Conservation (phyloP, 2,797 vertebrate species). For the Neomorphus geoffroyi region DNA sequence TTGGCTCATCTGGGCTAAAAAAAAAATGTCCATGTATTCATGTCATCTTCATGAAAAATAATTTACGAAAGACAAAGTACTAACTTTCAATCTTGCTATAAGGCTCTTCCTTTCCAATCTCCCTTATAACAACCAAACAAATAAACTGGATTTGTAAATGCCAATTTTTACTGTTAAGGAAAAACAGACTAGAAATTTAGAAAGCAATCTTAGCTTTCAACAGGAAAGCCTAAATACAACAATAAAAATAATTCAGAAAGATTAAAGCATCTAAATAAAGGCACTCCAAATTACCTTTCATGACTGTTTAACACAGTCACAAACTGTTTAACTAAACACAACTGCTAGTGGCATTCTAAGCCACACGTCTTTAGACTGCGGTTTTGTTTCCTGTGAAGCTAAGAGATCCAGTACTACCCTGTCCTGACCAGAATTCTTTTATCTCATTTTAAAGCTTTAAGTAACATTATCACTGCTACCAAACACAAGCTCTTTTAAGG, state of each 20-base stretch:
- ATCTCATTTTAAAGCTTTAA: not conserved
- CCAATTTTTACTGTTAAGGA: not conserved
- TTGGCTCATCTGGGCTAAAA: conserved; percentile 90
- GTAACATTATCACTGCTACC: not conserved
- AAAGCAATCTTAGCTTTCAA: not conserved
- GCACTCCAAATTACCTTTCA: not conserved
- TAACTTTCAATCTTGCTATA: not conserved
- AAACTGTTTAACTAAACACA: no score
- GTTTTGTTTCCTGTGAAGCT: not conserved
- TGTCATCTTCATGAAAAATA: not conserved
- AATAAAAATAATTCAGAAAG: not conserved
- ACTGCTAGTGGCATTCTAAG: not conserved
- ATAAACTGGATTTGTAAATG: not conserved
- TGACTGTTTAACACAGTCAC: not conserved
- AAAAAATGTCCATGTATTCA: not conserved
- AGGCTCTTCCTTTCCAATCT: not conserved
- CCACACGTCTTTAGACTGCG: not conserved
- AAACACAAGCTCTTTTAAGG: not conserved
- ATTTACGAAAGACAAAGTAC: not conserved
- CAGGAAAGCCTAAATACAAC: not conserved
- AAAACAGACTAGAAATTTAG: not conserved
- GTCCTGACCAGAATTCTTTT: not conserved
- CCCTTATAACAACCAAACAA: not conserved
- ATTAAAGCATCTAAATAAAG: not conserved
- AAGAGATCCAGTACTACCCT: not conserved